phyloP scores from a whole-genome alignment of 2,888 invertebrate genomes.

The Pseudoips prasinana region DNA sequence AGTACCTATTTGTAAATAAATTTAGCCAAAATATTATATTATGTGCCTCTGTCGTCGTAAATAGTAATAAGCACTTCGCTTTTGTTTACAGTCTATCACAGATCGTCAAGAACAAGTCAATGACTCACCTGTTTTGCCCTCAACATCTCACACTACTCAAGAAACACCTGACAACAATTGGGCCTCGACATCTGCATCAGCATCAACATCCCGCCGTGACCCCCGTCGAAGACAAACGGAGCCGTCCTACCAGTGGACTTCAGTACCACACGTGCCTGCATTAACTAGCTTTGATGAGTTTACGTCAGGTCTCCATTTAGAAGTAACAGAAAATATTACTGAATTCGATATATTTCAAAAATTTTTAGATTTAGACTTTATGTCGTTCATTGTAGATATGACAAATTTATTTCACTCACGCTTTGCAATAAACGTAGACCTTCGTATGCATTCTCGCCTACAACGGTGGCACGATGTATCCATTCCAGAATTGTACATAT shows the following conservation, averaged over 20 bases:
- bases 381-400: constrained; percentile 9
- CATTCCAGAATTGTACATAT: constrained; percentile 15
- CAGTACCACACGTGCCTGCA: constrained; percentile 12
- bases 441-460: constrained; percentile 16
- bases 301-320: constrained; percentile 12
- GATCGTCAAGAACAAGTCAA: constrained; percentile 10
- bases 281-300: constrained; percentile 15
- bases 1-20: constrained; percentile 8
- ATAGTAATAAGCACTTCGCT: constrained; percentile 9
- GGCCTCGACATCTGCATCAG: constrained; percentile 14
- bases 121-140: constrained; percentile 11
- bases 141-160: constrained; percentile 12
- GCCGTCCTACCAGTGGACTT: constrained; percentile 15
- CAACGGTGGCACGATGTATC: constrained; percentile 17
- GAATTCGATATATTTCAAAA: constrained; percentile 14
- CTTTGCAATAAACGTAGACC: constrained; percentile 11
- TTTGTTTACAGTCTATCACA: constrained; percentile 14
- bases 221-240: constrained; percentile 13
- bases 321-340: constrained; percentile 12
- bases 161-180: constrained; percentile 14
- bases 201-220: constrained; percentile 13
- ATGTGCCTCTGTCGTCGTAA: constrained; percentile 9
- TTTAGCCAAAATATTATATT: constrained; percentile 12
- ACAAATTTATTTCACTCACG: constrained; percentile 11
- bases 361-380: constrained; percentile 9